These are phyloP conservation scores for Orchestia grillus DNA, from an alignment of 1,140 invertebrate species.

Conservation along the genomic window DNA sequence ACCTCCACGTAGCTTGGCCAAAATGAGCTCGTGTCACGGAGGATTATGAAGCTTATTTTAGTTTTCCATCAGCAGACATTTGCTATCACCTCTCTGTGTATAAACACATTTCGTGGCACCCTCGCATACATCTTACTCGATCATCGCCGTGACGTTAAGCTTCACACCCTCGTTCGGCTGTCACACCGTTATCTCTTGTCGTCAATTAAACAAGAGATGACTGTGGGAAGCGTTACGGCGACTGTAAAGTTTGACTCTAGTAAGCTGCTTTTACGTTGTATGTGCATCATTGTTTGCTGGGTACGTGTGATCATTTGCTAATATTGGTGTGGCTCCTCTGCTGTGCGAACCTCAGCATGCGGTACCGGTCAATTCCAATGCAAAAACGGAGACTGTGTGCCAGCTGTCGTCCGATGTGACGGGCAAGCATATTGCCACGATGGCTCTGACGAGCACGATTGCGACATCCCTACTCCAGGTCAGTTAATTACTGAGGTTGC, in stretches of 20 bases:
- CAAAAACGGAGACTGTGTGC: constrained; percentile 61
- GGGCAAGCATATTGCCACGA: constrained; percentile 78
- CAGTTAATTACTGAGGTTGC: constrained; percentile 69
- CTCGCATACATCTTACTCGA: neutral
- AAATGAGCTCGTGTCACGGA: neutral
- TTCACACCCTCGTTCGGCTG: neutral
- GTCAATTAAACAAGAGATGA: neutral
- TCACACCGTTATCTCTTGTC: neutral
- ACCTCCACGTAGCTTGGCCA: neutral
- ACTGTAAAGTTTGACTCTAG: neutral
- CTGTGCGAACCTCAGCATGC: constrained; percentile 65
- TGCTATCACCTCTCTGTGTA: neutral
- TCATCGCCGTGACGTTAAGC: neutral
- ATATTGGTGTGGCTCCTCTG: constrained; percentile 71
- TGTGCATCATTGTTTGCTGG: neutral
- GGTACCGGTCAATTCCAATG: constrained; percentile 60
- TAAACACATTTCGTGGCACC: neutral
- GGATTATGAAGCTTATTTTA: neutral
- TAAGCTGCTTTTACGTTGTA: neutral
- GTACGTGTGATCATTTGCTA: constrained; percentile 23
- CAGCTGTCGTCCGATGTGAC: constrained; percentile 60
- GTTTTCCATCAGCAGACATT: neutral
- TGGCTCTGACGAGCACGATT: constrained; percentile 79
- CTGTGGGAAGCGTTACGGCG: neutral
- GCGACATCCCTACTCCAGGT: constrained; percentile 74